A percentile compares a stretch with the other conserved stretches of the same genome.
phyloP scores from a whole-genome alignment of 2,888 invertebrate genomes.

The Meteorus colon region DNA sequence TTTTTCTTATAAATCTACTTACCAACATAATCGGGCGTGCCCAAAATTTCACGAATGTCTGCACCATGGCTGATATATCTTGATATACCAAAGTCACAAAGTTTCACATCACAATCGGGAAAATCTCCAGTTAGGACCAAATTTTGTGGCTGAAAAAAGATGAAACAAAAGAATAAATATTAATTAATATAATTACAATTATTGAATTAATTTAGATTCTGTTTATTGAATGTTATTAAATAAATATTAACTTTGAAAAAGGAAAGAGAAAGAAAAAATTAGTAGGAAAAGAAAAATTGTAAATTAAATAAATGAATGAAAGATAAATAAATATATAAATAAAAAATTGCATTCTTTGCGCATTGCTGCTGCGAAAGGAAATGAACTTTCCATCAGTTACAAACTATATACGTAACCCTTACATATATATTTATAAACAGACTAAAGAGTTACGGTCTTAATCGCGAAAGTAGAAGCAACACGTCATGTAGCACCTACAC shows the following conservation, averaged over 20 bases:
- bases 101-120: conserved; percentile 86
- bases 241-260: conserved; percentile 37
- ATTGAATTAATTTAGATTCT: no score
- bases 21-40: conserved; percentile 97
- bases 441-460: conserved; percentile 52
- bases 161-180: conserved; percentile 41
- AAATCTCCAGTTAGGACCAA: conserved; percentile 87
- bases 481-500: conserved; percentile 14
- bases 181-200: neutral
- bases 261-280: neutral
- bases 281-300: neutral
- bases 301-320: neutral
- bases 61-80: conserved; percentile 92
- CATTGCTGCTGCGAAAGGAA: conserved; percentile 58
- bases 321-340: conserved; percentile 13
- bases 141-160: conserved; percentile 88
- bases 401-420: conserved; percentile 34
- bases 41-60: conserved; percentile 94
- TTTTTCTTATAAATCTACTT: conserved; percentile 69
- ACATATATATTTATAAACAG: neutral
- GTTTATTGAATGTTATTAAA: no score
- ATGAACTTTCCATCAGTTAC: conserved; percentile 51
- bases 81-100: conserved; percentile 96
- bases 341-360: conserved; percentile 45
- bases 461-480: conserved; percentile 54